Evolutionary conservation across 2,113 vertebrate genomes (phyloP).

Genomic region (Crypturellus undulatus): DNA sequence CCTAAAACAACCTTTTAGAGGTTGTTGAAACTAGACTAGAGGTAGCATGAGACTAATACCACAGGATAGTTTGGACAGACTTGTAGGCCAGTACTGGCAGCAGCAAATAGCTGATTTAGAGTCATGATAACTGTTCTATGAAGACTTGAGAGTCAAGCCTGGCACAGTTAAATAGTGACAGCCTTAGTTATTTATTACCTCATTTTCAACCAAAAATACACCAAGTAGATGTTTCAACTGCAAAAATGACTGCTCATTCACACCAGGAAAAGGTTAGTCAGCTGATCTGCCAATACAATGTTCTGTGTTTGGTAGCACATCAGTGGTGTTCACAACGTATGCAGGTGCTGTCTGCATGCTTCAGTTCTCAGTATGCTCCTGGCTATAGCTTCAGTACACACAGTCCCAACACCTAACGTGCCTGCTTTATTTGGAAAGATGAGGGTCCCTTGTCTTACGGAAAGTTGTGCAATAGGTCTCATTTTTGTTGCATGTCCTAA

Average conservation of each 20-base stretch:
- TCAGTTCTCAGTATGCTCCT: neutral
- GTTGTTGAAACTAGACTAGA: too few species aligned
- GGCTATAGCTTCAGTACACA: neutral
- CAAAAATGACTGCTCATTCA: neutral
- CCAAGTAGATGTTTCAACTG: neutral
- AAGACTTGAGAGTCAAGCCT: neutral
- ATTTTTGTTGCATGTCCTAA: slow-evolving; percentile 39
- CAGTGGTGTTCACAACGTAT: neutral
- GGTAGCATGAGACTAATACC: neutral
- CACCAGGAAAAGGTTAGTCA: neutral
- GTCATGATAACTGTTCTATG: neutral
- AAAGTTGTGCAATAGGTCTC: neutral
- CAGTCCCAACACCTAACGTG: neutral
- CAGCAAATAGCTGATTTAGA: neutral
- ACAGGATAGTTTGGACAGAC: neutral
- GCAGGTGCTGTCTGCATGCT: neutral
- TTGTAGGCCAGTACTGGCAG: neutral
- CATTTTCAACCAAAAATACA: neutral
- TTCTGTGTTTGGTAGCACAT: neutral
- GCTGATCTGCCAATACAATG: neutral
- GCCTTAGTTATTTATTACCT: neutral
- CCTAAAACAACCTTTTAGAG: neutral
- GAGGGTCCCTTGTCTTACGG: neutral
- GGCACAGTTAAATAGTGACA: neutral
- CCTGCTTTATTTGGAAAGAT: neutral